Evolutionary conservation across 2,888 invertebrate genomes (phyloP), one percentile per base, ranked within the genome.

Genomic region (Amaurobius ferox): DNA sequence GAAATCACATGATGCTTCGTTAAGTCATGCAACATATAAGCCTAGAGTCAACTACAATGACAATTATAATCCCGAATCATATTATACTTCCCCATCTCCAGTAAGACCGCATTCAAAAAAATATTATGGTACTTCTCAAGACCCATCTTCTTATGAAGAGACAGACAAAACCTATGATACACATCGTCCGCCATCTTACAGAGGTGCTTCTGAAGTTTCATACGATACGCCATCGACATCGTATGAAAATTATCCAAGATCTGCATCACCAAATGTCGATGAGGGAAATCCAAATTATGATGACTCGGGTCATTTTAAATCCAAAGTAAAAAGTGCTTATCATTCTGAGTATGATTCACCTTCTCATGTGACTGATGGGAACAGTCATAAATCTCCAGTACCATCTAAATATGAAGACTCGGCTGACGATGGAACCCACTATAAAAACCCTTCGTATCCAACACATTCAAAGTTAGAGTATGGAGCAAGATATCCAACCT

Each of bases 381-480:
- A n/a, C 23, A 23, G 35, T 55, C 23, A 79, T 64, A 16, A 26
- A 6, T 67, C 79, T 26, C 13, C 26, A 26, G 29, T n/a, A 11
- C 28, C 32, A 62, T 19, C 64, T n/a, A 32, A 26, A 11, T 32
- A 66, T 32, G 32, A 66, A 2, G 19, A 32, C 7, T 9, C n/a
- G n/a, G 5, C 32, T 9, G n/a, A n/a, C 0, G 32, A 5, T 35
- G 35, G 28, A 13, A 19, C n/a, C 1, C 23, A 61, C 7, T 0
- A 26, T 61, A 61, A 23, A 6, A 23, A 2, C 9, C 23, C 61
- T 26, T 6, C 44, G 26, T 26, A 61, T 26, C 26, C 35, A 26
- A 13, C 28, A 19, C 7, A 68, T 55, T 40, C 39, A 5, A 16
- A n/a, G 7, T 66, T 32, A 32, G 66, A 66, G 29, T 85, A 78